Conservation (phyloP, 2,888 invertebrate species). For the Masnerella sp. region DNA sequence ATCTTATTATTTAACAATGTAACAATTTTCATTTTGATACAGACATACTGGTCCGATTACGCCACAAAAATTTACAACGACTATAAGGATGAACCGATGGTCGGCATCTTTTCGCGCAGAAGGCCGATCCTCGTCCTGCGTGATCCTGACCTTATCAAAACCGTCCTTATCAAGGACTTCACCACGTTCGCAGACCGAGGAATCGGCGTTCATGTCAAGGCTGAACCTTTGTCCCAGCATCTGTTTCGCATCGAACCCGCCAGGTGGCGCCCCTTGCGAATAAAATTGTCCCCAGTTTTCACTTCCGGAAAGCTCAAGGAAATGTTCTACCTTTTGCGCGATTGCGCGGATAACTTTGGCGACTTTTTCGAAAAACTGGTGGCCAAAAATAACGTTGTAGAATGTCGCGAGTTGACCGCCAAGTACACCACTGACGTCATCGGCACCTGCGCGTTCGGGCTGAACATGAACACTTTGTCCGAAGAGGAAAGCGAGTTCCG, state of each 20-base stretch:
- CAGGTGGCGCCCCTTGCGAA: conserved; percentile 78
- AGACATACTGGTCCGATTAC: conserved; percentile 54
- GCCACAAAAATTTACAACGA: conserved; percentile 38
- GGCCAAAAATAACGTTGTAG: conserved; percentile 61
- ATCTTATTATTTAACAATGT: no score
- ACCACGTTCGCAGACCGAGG: conserved; percentile 68
- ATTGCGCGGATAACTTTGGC: conserved; percentile 76
- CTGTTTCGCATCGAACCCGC: conserved; percentile 77
- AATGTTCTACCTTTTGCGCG: conserved; percentile 78
- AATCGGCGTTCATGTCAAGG: conserved; percentile 70
- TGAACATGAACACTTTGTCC: conserved; percentile 74
- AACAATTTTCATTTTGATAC: no score
- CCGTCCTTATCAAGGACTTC: conserved; percentile 77
- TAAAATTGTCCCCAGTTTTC: conserved; percentile 78
- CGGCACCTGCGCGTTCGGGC: conserved; percentile 77
- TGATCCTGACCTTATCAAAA: conserved; percentile 73
- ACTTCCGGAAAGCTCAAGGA: conserved; percentile 79
- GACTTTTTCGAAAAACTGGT: conserved; percentile 73
- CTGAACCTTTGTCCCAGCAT: conserved; percentile 78
- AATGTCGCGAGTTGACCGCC: conserved; percentile 72
- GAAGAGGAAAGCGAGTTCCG: conserved; percentile 74
- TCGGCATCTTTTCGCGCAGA: conserved; percentile 72
- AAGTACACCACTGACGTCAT: conserved; percentile 78
- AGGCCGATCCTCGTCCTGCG: conserved; percentile 73
- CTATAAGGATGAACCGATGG: conserved; percentile 61